Conservation (phyloP, 2,113 vertebrate genomes). For the Ageneiosus marmoratus region DNA sequence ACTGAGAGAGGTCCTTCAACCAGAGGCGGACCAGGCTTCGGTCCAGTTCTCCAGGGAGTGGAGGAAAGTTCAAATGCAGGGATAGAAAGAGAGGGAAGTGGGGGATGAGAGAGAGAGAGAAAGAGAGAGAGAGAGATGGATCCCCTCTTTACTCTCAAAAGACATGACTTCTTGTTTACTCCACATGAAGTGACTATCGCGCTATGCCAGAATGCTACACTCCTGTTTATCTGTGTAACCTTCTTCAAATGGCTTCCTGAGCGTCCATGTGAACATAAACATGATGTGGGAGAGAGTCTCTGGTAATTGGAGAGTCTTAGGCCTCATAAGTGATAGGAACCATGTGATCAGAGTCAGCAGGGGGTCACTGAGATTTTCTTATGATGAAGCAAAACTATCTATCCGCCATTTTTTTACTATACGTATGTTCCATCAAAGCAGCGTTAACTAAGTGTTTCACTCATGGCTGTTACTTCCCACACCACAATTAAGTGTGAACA, state of each 20-base stretch:
- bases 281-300: conserved; percentile 50
- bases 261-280: conserved; percentile 68
- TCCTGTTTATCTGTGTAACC: conserved; percentile 59
- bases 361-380: conserved; percentile 22
- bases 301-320: conserved; percentile 46
- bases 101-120: not conserved
- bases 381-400: not conserved
- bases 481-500: not conserved
- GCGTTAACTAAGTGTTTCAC: not conserved
- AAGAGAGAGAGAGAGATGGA: not conserved
- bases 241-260: conserved; percentile 71
- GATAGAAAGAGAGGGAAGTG: conserved; percentile 1
- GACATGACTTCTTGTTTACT: conserved; percentile 57
- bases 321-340: conserved; percentile 45
- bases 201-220: conserved; percentile 48
- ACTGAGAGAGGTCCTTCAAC: conserved; percentile 43
- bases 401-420: not conserved
- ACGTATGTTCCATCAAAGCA: not conserved
- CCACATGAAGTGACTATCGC: conserved; percentile 44
- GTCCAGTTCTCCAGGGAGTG: conserved; percentile 46
- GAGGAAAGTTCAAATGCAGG: conserved; percentile 50
- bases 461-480: not conserved
- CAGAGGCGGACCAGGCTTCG: conserved; percentile 41
- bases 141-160: conserved; percentile 39
- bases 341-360: conserved; percentile 31